Evolutionary conservation across 2,888 invertebrate genomes (phyloP).

Genomic region (Hyppa rectilinea): DNA sequence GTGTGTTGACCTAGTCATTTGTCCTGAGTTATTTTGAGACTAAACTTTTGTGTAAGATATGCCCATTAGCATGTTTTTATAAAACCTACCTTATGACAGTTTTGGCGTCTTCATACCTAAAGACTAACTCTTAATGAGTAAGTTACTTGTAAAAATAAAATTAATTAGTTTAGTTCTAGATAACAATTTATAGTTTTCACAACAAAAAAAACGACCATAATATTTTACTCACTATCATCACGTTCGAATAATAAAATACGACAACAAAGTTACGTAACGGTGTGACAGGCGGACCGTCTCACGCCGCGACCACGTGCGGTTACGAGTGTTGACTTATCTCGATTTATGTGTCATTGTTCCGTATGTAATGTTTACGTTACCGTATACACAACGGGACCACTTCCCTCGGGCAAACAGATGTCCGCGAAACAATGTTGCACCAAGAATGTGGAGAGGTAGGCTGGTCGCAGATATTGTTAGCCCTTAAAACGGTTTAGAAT

Average conservation of each 20-base stretch:
- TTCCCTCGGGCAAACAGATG: slow-evolving; percentile 34
- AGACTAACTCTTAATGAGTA: background rate
- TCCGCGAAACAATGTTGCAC: slow-evolving; percentile 5
- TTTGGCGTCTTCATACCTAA: background rate
- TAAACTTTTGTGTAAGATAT: background rate
- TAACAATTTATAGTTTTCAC: background rate
- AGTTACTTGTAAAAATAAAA: background rate
- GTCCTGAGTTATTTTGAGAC: too few species aligned
- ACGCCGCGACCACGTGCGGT: slow-evolving; percentile 56
- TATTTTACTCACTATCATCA: slow-evolving; percentile 20
- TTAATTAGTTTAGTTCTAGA: background rate
- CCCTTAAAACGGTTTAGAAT: background rate
- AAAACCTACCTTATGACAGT: background rate
- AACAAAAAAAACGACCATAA: background rate
- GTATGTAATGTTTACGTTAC: slow-evolving; percentile 32
- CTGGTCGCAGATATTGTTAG: background rate
- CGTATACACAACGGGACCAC: slow-evolving; percentile 18
- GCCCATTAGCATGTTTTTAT: background rate
- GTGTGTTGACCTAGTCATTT: background rate
- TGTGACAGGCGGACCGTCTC: slow-evolving; percentile 41
- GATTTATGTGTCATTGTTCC: slow-evolving; percentile 69
- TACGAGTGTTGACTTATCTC: slow-evolving; percentile 52
- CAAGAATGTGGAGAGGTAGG: background rate
- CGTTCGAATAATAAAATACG: slow-evolving; percentile 11
- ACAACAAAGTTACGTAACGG: slow-evolving; percentile 48